These are phyloP conservation scores for Halisarca cf. caerulea DNA, from an alignment of 37 sponge, comb jelly and placozoan genomes.

Conservation along the genomic window DNA sequence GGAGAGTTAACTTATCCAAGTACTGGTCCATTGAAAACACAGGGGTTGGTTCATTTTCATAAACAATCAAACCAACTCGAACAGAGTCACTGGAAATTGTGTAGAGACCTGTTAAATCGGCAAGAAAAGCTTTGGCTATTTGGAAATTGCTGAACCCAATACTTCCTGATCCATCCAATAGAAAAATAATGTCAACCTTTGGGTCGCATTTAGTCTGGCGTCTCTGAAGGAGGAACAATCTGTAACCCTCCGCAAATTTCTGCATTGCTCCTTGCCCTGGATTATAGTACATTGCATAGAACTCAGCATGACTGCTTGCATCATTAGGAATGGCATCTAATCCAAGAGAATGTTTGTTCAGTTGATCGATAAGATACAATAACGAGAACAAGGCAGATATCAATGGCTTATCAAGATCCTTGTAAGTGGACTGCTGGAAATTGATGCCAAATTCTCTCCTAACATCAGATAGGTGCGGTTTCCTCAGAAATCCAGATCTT, in stretches of 20 bases:
- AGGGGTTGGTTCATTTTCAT: background rate
- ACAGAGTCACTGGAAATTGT: background rate
- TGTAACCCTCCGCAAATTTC: background rate
- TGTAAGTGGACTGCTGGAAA: background rate
- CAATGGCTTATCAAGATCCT: background rate
- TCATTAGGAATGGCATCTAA: background rate
- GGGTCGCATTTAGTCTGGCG: background rate
- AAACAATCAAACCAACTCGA: conserved; percentile 13
- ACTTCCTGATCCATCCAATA: conserved; percentile 30
- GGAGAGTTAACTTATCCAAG: background rate
- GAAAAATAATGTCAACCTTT: conserved; percentile 31
- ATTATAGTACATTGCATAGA: background rate
- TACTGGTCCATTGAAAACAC: background rate
- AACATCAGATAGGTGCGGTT: background rate
- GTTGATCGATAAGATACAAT: background rate
- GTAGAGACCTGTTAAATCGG: background rate
- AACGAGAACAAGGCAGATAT: background rate
- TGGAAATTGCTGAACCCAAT: conserved; percentile 18
- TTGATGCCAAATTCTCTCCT: background rate
- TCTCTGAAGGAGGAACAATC: background rate
- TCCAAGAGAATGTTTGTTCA: background rate
- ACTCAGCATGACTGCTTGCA: background rate
- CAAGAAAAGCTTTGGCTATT: background rate
- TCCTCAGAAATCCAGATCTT: background rate
- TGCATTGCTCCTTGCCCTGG: background rate